Conservation (phyloP, 2,113 vertebrate genomes). For the Poeciliopsis retropinna region DNA sequence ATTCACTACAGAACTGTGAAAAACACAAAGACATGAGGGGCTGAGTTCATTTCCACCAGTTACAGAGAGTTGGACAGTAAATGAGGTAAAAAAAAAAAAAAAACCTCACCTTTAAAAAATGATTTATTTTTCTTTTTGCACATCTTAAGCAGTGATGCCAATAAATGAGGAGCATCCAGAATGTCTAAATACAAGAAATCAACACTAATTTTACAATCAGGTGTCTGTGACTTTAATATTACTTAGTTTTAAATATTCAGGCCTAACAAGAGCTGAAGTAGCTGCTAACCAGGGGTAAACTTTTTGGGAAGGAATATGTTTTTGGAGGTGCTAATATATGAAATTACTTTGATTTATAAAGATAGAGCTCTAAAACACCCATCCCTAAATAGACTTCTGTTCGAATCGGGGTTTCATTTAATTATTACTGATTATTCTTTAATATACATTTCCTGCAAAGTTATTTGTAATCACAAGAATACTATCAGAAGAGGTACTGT, state of each 20-base stretch:
- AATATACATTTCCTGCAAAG: slow-evolving; percentile 11
- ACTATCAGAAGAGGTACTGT: slow-evolving; percentile 3
- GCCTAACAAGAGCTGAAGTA: neutral
- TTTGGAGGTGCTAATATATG: neutral
- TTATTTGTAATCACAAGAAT: slow-evolving; percentile 15
- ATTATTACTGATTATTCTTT: neutral
- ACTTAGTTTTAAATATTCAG: neutral
- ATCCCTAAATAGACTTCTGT: neutral
- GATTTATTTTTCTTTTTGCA: neutral
- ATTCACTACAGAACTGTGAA: neutral
- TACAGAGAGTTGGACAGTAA: neutral
- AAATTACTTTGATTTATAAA: slow-evolving; percentile 6
- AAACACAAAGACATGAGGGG: too few species aligned
- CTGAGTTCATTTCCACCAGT: neutral
- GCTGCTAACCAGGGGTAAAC: neutral
- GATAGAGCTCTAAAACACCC: neutral
- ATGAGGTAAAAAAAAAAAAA: neutral
- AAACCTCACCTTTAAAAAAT: neutral
- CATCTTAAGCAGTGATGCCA: neutral
- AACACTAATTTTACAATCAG: neutral
- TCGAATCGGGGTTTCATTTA: slow-evolving; percentile 3
- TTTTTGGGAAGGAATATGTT: neutral
- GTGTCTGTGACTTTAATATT: neutral
- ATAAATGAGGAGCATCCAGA: neutral
- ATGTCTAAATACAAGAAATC: neutral